phyloP scores from a whole-genome alignment of 2,888 invertebrate species.

The Dasypolia templi region DNA sequence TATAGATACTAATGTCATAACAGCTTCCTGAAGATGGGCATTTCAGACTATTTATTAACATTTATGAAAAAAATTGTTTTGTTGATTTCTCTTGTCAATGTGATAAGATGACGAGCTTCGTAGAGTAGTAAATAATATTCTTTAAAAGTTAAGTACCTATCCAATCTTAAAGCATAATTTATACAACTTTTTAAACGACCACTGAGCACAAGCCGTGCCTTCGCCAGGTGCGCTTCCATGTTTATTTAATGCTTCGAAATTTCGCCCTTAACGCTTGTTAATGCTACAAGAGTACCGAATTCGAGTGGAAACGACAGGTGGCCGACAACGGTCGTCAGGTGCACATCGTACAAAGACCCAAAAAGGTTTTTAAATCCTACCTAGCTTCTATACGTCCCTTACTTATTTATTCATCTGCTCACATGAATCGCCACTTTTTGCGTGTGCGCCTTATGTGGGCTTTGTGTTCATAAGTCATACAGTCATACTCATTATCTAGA shows the following conservation, averaged over 20 bases:
- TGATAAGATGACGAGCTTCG: too few species aligned
- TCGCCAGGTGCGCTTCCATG: constrained; percentile 50
- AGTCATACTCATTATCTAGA: constrained; percentile 38
- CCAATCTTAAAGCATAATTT: constrained; percentile 6
- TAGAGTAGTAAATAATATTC: background rate
- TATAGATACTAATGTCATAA: background rate
- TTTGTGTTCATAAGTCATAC: constrained; percentile 32
- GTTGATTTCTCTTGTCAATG: background rate
- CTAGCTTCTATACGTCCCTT: constrained; percentile 55
- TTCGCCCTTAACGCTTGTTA: constrained; percentile 37
- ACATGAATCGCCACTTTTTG: constrained; percentile 16
- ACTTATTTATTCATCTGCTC: constrained; percentile 23
- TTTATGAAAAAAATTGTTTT: background rate
- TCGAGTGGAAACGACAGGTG: constrained; percentile 73
- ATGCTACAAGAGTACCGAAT: constrained; percentile 55
- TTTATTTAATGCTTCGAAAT: constrained; percentile 40
- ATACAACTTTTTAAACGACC: constrained; percentile 23
- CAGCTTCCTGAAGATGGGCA: background rate
- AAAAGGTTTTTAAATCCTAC: constrained; percentile 66
- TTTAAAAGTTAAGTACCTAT: background rate
- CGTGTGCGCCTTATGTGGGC: background rate
- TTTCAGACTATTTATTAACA: background rate
- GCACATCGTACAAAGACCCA: constrained; percentile 64
- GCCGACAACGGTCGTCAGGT: constrained; percentile 73
- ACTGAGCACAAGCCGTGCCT: constrained; percentile 13